phyloP scores from a whole-genome alignment of 1,140 invertebrate genomes.

The Tetramorium simillimum region DNA sequence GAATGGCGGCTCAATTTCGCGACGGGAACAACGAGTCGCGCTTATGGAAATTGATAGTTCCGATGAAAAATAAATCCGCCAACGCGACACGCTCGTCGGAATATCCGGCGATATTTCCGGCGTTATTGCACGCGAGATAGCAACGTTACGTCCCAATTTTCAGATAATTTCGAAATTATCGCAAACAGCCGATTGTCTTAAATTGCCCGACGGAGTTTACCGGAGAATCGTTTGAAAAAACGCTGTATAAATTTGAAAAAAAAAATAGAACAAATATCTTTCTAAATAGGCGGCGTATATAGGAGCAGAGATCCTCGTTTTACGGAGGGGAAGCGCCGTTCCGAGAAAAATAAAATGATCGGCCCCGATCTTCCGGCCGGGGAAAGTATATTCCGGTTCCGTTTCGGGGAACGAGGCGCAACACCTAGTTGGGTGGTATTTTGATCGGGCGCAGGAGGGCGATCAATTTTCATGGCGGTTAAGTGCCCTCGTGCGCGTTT shows the following conservation, averaged over 20 bases:
- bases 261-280: not conserved
- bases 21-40: conserved; percentile 52
- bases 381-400: not conserved
- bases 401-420: conserved; percentile 8
- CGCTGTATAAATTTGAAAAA: not conserved
- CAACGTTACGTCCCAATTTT: not conserved
- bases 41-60: conserved; percentile 64
- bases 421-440: conserved; percentile 21
- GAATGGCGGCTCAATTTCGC: conserved; percentile 56
- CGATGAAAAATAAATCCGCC: conserved; percentile 67
- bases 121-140: not conserved
- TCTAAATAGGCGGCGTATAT: not conserved
- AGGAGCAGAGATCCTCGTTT: not conserved
- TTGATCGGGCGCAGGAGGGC: conserved; percentile 3
- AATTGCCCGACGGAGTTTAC: not conserved
- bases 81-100: not conserved
- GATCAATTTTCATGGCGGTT: conserved; percentile 78
- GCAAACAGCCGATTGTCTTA: not conserved
- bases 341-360: conserved; percentile 3
- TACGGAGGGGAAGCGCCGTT: not conserved
- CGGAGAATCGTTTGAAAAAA: not conserved
- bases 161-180: not conserved
- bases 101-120: not conserved
- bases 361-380: not conserved
- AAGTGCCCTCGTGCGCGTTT: conserved; percentile 62